Evolutionary conservation across 2,797 vertebrate species (phyloP), one percentile per base, ranked within the genome.

Genomic region (Sebastes kiyomatsui): DNA sequence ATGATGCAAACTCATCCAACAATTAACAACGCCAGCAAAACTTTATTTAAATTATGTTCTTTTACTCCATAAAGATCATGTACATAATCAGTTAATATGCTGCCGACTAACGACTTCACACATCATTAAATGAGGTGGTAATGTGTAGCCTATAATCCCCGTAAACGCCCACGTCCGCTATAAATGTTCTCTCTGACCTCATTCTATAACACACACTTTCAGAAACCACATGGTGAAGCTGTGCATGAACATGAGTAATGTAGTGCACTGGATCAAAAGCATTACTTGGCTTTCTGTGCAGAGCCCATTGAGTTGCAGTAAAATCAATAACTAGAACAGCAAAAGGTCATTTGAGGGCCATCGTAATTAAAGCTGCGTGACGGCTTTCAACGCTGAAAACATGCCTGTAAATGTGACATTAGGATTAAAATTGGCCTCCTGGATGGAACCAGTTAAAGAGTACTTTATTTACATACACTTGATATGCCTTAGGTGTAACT

Each of bases 261-360:
- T 52, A 32, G 75, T 68, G 65, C 25, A 59, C 12, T 69, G 67
- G 59, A 66, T 85, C 20, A 75, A 58, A 61, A 67, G 61, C 86
- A 76, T 80, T 69, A 81, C 52, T 90, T 84, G 72, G 69, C 82
- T 90, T 92, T 80, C 80, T 88, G 73, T 79, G 74, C 65, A 60
- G 56, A 82, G 67, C 20, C 14, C 71, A 90, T 69, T 86, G 82
- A 92, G 77, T 87, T 87, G 61, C 55, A 65, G 56, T 68, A 67
- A 87, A 92, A 88, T 95, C 87, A 85, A 91, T 93, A 75, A 49
- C n/a, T 27, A 76, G 75, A 69, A 61, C 88, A 80, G 59, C 73
- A 54, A 86, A 67, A 90, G 83, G 74, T 91, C 22, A 64, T 72
- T 77, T 75, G 61, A 78, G 72, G 82, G 42, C 32, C 9, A 7